Evolutionary conservation across 2,797 vertebrate species (phyloP).

Genomic region (Octomys mimax): DNA sequence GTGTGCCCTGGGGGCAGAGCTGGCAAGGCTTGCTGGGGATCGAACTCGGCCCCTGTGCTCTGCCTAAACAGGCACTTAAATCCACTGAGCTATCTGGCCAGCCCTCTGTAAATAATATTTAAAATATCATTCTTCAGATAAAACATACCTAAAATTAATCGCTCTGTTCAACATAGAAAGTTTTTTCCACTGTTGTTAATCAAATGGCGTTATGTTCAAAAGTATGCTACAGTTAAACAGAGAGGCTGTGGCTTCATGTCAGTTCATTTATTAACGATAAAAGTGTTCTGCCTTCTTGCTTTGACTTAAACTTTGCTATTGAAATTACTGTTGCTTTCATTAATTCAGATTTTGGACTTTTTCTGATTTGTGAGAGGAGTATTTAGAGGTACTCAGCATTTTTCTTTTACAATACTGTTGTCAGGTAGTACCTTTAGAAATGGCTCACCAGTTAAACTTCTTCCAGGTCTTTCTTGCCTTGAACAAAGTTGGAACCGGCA

Average conservation of each 20-base stretch:
- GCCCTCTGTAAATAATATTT: constrained; percentile 19
- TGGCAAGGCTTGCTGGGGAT: too few relatives aligned
- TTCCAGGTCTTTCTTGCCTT: neutral
- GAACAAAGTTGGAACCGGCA: neutral
- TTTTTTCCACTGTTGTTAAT: neutral
- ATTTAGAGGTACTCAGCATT: neutral
- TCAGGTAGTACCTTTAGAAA: neutral
- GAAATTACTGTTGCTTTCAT: constrained; percentile 24
- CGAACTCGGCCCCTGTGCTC: too few relatives aligned
- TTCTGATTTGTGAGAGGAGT: neutral
- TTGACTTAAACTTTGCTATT: constrained; percentile 35
- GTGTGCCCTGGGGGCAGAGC: too few relatives aligned
- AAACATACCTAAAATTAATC: constrained; percentile 25
- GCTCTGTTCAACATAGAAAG: neutral
- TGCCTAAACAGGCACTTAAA: too few relatives aligned
- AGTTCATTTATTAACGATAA: neutral
- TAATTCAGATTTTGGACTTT: constrained; percentile 27
- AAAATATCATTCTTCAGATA: constrained; percentile 43
- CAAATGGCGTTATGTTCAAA: neutral
- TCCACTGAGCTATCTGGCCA: too few relatives aligned
- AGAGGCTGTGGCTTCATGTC: neutral
- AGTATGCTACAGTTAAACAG: neutral
- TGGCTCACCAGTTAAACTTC: neutral
- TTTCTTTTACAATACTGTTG: neutral
- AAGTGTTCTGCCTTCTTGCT: constrained; percentile 12